Conservation (phyloP, 2,888 invertebrate genomes). For the Phasia obesa region DNA sequence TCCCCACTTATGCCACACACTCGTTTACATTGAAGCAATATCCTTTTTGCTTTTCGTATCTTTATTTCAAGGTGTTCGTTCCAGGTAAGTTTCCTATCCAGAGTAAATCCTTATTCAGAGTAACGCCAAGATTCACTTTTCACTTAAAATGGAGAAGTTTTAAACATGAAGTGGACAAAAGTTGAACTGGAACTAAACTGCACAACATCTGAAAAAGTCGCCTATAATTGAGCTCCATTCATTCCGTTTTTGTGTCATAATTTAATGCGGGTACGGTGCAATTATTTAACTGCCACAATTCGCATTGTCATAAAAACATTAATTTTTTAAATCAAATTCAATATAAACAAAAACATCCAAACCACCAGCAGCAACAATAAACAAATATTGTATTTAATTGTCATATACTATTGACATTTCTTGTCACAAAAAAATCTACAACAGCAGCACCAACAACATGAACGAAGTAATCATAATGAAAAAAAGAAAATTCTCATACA, state of each 20-base stretch:
- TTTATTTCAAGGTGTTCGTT: too few species aligned
- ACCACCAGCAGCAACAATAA: conserved; percentile 37
- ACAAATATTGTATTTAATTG: conserved; percentile 57
- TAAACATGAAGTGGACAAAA: neutral
- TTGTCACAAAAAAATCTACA: conserved; percentile 45
- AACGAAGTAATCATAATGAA: conserved; percentile 11
- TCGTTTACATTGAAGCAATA: too few species aligned
- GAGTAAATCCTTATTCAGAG: too few species aligned
- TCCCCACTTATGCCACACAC: too few species aligned
- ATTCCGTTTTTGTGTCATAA: too few species aligned
- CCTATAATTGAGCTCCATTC: too few species aligned
- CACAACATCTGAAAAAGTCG: too few species aligned
- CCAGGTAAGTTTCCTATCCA: too few species aligned
- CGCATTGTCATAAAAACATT: conserved; percentile 37
- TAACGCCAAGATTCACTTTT: too few species aligned
- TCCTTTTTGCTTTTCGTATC: too few species aligned
- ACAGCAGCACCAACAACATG: neutral
- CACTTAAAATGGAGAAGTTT: too few species aligned
- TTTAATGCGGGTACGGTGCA: too few species aligned
- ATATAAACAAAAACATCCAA: conserved; percentile 30
- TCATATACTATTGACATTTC: conserved; percentile 60
- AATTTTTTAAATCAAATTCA: conserved; percentile 50
- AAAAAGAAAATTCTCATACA: conserved; percentile 63
- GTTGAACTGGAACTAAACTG: neutral
- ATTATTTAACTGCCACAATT: neutral